A percentile compares a stretch with the other conserved stretches of the same genome.
These are phyloP conservation scores for Falco peregrinus DNA, from an alignment of 2,797 vertebrate genomes.

Conservation along the genomic window DNA sequence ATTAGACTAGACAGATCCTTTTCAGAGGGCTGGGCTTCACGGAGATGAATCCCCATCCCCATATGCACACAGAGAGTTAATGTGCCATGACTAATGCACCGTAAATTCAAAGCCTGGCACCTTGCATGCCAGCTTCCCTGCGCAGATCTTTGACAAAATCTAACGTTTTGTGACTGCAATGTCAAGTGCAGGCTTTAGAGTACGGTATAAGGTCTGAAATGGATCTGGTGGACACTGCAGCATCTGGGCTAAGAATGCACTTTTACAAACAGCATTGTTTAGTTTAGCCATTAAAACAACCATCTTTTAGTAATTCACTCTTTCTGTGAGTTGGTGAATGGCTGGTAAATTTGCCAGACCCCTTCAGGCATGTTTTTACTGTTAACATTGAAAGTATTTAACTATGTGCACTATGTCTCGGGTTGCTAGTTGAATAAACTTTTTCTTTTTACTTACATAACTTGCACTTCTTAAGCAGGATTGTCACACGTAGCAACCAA, in stretches of 20 bases:
- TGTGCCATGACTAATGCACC: background rate
- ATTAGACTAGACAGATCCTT: background rate
- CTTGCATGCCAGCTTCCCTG: background rate
- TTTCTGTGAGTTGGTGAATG: background rate
- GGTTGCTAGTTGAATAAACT: background rate
- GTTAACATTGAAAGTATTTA: background rate
- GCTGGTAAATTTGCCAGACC: background rate
- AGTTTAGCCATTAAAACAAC: background rate
- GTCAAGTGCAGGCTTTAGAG: background rate
- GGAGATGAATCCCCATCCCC: background rate
- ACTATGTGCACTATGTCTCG: background rate
- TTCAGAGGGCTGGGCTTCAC: background rate
- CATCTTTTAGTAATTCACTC: background rate
- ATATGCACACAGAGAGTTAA: background rate
- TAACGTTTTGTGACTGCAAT: background rate
- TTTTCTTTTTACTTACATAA: background rate
- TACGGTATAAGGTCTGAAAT: background rate
- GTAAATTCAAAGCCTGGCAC: background rate
- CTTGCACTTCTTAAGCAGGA: conserved; percentile 11
- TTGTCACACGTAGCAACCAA: background rate
- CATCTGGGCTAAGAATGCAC: background rate
- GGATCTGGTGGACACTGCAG: background rate
- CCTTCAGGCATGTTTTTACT: background rate
- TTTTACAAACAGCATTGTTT: background rate
- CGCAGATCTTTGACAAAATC: background rate